A percentile compares a stretch with the other conserved stretches of the same genome.
These are phyloP conservation scores for Colletes gigas DNA, from an alignment of 1,140 invertebrate species.

Conservation along the genomic window DNA sequence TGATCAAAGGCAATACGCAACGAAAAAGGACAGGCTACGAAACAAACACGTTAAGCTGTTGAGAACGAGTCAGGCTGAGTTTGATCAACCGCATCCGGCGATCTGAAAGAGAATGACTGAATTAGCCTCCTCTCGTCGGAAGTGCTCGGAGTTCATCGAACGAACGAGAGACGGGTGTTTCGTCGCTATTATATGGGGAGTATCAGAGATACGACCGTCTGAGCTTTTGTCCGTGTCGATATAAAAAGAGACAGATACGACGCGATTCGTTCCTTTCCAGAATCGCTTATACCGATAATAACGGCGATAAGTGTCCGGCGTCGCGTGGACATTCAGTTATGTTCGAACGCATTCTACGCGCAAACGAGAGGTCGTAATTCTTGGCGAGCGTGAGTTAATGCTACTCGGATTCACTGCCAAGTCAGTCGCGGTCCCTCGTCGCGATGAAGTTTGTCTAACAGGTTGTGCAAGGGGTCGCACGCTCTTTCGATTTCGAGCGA, in stretches of 20 bases:
- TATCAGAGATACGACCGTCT: not conserved
- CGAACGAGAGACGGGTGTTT: not conserved
- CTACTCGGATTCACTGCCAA: conserved; percentile 17
- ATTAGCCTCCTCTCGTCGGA: not conserved
- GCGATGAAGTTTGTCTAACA: not conserved
- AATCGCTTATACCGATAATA: conserved; percentile 14
- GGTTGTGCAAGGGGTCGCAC: not conserved
- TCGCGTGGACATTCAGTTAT: conserved; percentile 6
- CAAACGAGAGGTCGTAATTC: too few relatives aligned
- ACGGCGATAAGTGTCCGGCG: not conserved
- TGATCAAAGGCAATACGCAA: not conserved
- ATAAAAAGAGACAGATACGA: not conserved
- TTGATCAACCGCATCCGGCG: not conserved
- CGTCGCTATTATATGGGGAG: not conserved
- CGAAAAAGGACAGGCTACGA: not conserved
- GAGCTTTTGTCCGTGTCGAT: too few relatives aligned
- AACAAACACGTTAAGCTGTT: not conserved
- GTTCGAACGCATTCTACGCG: conserved; percentile 1
- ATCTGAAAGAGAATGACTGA: not conserved
- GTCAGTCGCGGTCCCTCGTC: not conserved
- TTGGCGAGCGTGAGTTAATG: conserved; percentile 2
- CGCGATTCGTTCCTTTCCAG: not conserved
- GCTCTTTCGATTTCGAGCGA: too few relatives aligned
- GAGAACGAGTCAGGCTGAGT: not conserved
- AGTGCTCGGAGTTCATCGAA: not conserved